Evolutionary conservation across 23 tunicate genomes (phyloP), one percentile per base, ranked within the genome.

Genomic region (Aplidium turbinatum): DNA sequence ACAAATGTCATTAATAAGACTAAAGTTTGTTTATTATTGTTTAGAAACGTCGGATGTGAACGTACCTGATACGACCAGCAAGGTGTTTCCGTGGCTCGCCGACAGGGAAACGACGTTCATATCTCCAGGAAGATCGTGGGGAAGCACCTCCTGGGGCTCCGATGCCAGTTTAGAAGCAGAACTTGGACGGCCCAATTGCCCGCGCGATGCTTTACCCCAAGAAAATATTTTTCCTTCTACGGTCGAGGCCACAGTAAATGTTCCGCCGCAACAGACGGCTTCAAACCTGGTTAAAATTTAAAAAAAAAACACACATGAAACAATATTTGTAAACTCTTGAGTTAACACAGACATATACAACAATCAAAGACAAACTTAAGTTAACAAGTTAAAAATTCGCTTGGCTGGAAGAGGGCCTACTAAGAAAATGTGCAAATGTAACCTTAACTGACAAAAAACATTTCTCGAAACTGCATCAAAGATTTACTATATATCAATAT

Each of bases 171-270:
- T 46, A 1, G 73, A 19, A 20, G 55, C 76, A 0, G 91, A 73
- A 27, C 85, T 66, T 20, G 91, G 52, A 16, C 97, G 73, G 21
- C 97, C 97, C 53, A 91, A 65, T 39, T 91, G 97, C 0, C 97
- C 97, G 20, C 97, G 65, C 3, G 91, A 65, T 27, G 91, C 69
- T 62, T 91, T 91, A 38, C 97, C 97, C 97, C 97, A 91, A 33
- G 97, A 74, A 33, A 74, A 78, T 0, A 91, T 51, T 47, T 74
- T 73, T n/a, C 84, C 74, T 26, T 72, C 68, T 3, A 19, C 73
- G 5, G 91, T 84, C 31, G 79, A 42, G 23, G 97, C 97, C 16
- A 91, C 86, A 30, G 97, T 91, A 48, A 84, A 91, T 3, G 97
- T 82, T 13, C 97, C 97, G 5, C 90, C 97, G 45, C 97, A 91